These are phyloP conservation scores for Tuberolachnus salignus DNA, from an alignment of 2,888 invertebrate species.

Conservation along the genomic window DNA sequence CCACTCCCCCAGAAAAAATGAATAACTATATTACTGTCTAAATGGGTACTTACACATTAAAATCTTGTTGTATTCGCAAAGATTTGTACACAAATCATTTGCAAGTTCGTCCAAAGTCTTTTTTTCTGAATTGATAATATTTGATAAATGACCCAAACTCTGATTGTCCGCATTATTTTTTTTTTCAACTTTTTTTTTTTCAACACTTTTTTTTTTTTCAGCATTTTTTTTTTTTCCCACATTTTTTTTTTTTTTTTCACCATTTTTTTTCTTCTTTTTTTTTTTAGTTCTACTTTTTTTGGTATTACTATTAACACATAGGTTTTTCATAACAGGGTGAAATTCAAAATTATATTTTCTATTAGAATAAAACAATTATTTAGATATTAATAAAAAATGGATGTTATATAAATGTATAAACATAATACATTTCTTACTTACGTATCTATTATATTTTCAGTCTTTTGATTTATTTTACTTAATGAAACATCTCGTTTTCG, in stretches of 20 bases:
- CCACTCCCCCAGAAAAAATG: too few species aligned
- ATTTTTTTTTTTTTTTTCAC: too few species aligned
- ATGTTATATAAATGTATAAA: too few species aligned
- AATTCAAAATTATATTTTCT: constrained; percentile 22
- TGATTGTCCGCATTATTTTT: constrained; percentile 4
- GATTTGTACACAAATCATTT: constrained; percentile 42
- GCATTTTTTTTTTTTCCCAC: constrained; percentile 19
- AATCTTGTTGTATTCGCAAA: constrained; percentile 30
- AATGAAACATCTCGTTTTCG: too few species aligned
- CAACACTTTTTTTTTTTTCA: constrained; percentile 21
- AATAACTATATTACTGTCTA: too few species aligned
- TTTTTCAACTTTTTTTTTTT: constrained; percentile 29
- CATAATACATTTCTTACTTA: too few species aligned
- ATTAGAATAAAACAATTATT: constrained; percentile 11
- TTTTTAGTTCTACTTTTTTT: constrained; percentile 20
- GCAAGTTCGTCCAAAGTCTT: constrained; percentile 17
- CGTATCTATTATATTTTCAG: too few species aligned
- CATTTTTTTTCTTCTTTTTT: constrained; percentile 22
- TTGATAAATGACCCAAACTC: constrained; percentile 14
- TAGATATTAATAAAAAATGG: not conserved
- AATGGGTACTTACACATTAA: constrained; percentile 51
- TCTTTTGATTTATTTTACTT: too few species aligned
- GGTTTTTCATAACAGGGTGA: constrained; percentile 24
- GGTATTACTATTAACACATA: constrained; percentile 1
- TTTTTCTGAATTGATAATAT: constrained; percentile 16